Base-by-base conservation (phyloP, 2,113 vertebrate genomes). In the Psittacara wagleri region DNA sequence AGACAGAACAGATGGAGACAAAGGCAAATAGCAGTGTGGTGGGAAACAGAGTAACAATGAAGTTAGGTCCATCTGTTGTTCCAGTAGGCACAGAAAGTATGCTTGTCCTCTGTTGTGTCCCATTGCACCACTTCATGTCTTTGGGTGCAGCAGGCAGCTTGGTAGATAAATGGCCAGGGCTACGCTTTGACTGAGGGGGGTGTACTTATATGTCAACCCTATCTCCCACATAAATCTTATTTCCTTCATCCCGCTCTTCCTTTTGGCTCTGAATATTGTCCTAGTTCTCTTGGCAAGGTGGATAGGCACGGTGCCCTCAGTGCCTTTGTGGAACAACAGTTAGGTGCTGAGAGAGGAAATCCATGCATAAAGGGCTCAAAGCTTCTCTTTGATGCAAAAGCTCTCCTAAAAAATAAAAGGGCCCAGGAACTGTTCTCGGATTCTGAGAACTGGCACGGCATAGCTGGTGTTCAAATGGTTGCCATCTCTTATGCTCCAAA, bases 1-100 rank as follows among this genome's bases (percentile, higher is more conserved):
- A 92, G 72, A 90, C 43, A 74, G 92, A 95, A 74, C 96, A 97
- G 95, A 96, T 94, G 91, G 95, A 93, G 80, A 86, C 86, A 90
- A 95, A 96, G 92, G 96, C 83, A 95, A 93, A 97, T 90, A 93
- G 76, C 20, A 6, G 68, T 67, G 68, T 39, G 54, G 49, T 88
- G 80, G 64, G 41, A 95, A 92, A 90, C 19, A 83, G 46, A 80
- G 83, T 86, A 88, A 86, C 88, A 78, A 75, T 70, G 94, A 78
- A 94, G 79, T 72, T 88, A 64, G 31, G 46, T 88, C 92, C 96
- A 95, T 96, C 95, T 96, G 96, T 70, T 95, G 66, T 92, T 93
- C 33, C 73, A 90, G 44, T 83, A 83, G 76, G 76, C 88, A 67
- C 22, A 86, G 72, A 93, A 92, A 90, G 28, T 57, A 51, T 59